These are phyloP conservation scores for Oceanites oceanicus DNA, from an alignment of 2,113 vertebrate genomes.

Conservation along the genomic window DNA sequence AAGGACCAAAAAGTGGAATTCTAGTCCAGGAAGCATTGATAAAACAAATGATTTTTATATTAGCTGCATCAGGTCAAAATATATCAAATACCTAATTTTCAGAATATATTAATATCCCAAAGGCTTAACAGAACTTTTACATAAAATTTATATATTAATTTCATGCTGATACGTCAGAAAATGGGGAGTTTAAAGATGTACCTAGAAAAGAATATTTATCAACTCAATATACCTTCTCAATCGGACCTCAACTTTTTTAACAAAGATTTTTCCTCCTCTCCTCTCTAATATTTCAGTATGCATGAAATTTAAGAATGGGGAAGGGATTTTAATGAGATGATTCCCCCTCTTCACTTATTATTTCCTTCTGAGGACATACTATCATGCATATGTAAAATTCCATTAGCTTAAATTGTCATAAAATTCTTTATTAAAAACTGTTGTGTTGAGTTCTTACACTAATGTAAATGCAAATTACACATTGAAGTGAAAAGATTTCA, in stretches of 20 bases:
- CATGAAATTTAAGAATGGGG: slow-evolving; percentile 32
- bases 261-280: slow-evolving; percentile 40
- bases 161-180: not conserved
- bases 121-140: slow-evolving; percentile 33
- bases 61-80: slow-evolving; percentile 82
- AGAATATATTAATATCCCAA: slow-evolving; percentile 44
- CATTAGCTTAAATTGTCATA: slow-evolving; percentile 26
- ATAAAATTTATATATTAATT: not conserved
- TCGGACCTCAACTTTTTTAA: slow-evolving; percentile 23
- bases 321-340: not conserved
- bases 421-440: not conserved
- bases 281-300: slow-evolving; percentile 45
- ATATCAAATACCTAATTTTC: slow-evolving; percentile 58
- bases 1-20: slow-evolving; percentile 99
- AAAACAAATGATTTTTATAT: slow-evolving; percentile 95
- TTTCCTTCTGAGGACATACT: slow-evolving; percentile 54
- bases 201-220: slow-evolving; percentile 5
- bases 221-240: slow-evolving; percentile 5
- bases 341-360: slow-evolving; percentile 23
- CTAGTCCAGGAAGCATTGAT: slow-evolving; percentile 99
- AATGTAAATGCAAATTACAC: not conserved
- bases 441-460: not conserved
- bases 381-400: slow-evolving; percentile 37
- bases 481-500: not conserved
- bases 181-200: not conserved